Conservation (phyloP, 2,113 vertebrate species). For the Neomonachus schauinslandi region DNA sequence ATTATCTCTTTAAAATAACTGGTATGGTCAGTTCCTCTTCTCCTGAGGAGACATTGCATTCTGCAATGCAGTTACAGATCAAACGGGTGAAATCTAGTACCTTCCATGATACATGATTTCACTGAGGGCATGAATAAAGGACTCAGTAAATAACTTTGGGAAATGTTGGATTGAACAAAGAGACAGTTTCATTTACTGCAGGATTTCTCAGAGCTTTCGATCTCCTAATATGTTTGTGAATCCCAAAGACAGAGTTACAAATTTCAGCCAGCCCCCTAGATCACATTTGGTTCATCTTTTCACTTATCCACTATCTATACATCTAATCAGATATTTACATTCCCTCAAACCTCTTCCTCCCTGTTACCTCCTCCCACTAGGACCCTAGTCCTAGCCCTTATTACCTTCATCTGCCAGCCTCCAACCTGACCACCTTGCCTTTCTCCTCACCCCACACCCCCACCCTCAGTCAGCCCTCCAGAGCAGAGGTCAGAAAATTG, state of each 20-base stretch:
- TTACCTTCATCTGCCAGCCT: neutral
- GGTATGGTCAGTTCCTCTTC: neutral
- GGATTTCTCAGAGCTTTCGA: neutral
- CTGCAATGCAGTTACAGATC: neutral
- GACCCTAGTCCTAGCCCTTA: neutral
- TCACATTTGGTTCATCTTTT: neutral
- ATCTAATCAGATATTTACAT: neutral
- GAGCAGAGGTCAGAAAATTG: neutral
- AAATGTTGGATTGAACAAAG: neutral
- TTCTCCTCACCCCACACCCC: neutral
- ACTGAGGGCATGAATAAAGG: neutral
- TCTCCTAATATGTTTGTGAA: neutral
- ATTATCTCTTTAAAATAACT: neutral
- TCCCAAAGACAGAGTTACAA: neutral
- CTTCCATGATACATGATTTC: neutral
- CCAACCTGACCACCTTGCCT: neutral
- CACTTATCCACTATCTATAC: neutral
- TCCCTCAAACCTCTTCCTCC: neutral
- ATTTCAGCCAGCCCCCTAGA: neutral
- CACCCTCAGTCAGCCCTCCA: neutral
- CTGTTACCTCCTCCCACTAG: neutral
- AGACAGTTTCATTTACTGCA: neutral
- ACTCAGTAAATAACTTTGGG: neutral
- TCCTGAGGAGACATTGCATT: neutral
- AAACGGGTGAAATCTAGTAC: neutral